Conservation (phyloP, 2,797 vertebrate genomes). For the Hydrolagus colliei region DNA sequence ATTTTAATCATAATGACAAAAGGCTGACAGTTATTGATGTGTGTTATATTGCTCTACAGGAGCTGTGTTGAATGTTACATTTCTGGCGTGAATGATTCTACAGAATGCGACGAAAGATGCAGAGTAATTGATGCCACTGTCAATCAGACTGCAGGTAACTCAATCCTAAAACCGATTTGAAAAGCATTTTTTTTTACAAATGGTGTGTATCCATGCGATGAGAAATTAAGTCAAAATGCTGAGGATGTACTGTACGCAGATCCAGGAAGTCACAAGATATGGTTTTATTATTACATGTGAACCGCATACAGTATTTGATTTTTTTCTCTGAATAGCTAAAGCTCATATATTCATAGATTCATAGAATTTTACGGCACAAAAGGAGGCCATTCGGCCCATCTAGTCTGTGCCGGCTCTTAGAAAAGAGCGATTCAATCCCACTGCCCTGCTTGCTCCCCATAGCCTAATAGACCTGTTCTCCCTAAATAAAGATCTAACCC, state of each 20-base stretch:
- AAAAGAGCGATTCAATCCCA: too few species aligned
- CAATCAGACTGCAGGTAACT: slow-evolving; percentile 70
- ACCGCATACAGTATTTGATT: not conserved
- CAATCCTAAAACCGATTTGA: not conserved
- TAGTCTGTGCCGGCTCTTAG: too few species aligned
- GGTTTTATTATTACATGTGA: not conserved
- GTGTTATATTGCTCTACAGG: slow-evolving; percentile 59
- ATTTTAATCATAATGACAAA: slow-evolving; percentile 2
- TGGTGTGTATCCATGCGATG: not conserved
- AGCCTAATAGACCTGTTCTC: too few species aligned
- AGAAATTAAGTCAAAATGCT: not conserved
- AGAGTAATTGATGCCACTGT: slow-evolving; percentile 62
- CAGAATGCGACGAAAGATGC: slow-evolving; percentile 72
- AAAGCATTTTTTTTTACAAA: not conserved
- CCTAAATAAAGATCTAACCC: too few species aligned
- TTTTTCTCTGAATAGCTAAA: not conserved
- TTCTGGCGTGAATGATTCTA: slow-evolving; percentile 53
- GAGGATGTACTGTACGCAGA: not conserved
- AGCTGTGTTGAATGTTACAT: slow-evolving; percentile 86
- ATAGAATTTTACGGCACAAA: too few species aligned
- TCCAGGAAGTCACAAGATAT: not conserved
- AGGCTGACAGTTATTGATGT: slow-evolving; percentile 45
- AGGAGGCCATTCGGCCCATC: too few species aligned
- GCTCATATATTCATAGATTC: not conserved
- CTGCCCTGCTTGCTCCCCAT: too few species aligned